Evolutionary conservation across 2,797 vertebrate species (phyloP), one percentile per base, ranked within the genome.

Genomic region (Cyclopterus lumpus): DNA sequence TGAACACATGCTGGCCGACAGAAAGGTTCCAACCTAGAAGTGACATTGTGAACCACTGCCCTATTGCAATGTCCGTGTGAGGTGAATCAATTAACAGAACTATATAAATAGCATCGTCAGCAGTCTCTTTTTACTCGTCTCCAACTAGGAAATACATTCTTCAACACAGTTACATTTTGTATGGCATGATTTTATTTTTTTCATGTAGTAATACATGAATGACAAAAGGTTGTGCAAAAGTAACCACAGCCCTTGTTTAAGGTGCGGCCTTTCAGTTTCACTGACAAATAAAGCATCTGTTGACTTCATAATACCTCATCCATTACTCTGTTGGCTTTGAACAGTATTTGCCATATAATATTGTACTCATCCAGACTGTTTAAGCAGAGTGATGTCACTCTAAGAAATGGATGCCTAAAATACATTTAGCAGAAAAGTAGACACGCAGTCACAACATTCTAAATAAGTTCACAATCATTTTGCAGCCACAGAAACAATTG

Each of bases 171-270:
- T 32, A 38, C 7, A 32, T 48, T 60, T 34, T 20, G 12, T 58
- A 36, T 59, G 14, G 67, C 28, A 49, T 51, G 51, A 60, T 40
- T 66, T 77, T 46, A 57, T 59, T 68, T 34, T 49, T 18, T 67
- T 55, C 4, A 57, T 54, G 10, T 70, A 40, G 32, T 66, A 62
- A 54, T 71, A 71, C 71, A 67, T 49, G 22, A 75, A 64, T 61
- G 63, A 75, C 65, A 79, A 68, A 70, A 62, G 6, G 26, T 26
- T 69, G 49, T 76, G 51, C 48, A 80, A 82, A 64, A 82, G 42
- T 53, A 66, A 66, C 54, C 63, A 32, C 36, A 61, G 28, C 65
- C 46, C 34, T 62, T 67, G 32, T 76, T 66, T 69, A 32, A 24
- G 18, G 68, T 49, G 38, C 1, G 30, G 15, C 46, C 38, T 62